A percentile compares a stretch with the other conserved stretches of the same genome.
These are phyloP conservation scores for Lepisosteus oculatus DNA, from an alignment of 2,113 vertebrate genomes.

Conservation along the genomic window DNA sequence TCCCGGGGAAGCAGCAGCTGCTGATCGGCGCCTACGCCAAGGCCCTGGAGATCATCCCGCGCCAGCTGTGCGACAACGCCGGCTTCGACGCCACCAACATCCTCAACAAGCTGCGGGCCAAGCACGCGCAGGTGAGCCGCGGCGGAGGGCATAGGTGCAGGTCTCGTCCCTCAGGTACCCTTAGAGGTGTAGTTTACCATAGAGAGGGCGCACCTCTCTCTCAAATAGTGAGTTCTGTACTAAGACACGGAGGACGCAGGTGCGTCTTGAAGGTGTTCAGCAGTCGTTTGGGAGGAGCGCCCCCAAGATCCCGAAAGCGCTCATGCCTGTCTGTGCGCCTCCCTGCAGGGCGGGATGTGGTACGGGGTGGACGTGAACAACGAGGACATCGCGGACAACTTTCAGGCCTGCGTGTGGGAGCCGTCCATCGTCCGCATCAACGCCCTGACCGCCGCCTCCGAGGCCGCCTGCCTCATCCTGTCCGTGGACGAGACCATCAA, in stretches of 20 bases:
- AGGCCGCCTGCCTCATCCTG: constrained; percentile 92
- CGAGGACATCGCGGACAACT: constrained; percentile 94
- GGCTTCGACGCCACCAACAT: constrained; percentile 73
- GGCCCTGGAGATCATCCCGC: constrained; percentile 47
- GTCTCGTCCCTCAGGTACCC: too few species aligned
- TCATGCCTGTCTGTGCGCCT: neutral
- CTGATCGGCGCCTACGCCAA: constrained; percentile 79
- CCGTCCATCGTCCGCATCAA: constrained; percentile 88
- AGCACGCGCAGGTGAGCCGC: neutral
- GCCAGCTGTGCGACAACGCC: constrained; percentile 93
- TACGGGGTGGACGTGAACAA: constrained; percentile 91
- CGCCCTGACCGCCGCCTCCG: constrained; percentile 63
- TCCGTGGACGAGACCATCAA: constrained; percentile 95
- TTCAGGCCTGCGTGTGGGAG: constrained; percentile 86
- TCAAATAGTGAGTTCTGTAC: too few species aligned
- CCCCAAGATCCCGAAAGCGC: too few species aligned
- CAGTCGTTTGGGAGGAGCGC: too few species aligned
- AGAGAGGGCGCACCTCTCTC: too few species aligned
- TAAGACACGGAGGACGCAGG: too few species aligned
- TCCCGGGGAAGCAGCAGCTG: constrained; percentile 95
- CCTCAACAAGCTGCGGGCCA: too few species aligned
- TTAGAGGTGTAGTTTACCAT: too few species aligned
- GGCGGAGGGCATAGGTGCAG: neutral
- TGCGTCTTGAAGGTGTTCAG: too few species aligned
- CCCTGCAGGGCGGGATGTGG: constrained; percentile 82